These are phyloP conservation scores for Drosophila peninsularis DNA, from an alignment of 2,888 invertebrate species.

Conservation along the genomic window DNA sequence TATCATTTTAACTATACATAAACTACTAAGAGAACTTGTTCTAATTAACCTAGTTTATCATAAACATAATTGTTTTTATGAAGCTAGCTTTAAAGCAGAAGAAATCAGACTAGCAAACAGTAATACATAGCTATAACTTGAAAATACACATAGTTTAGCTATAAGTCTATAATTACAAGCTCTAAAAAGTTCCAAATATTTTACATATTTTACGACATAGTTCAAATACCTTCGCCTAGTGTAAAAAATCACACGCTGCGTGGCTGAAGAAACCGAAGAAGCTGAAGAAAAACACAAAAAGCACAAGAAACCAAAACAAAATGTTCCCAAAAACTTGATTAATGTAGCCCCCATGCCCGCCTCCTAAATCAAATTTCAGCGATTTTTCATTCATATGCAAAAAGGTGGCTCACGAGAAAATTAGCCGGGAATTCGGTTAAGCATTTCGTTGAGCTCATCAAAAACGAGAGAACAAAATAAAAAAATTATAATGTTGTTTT, in stretches of 20 bases:
- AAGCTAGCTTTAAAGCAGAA: too few species aligned
- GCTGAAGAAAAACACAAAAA: background rate
- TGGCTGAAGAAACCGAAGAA: constrained; percentile 9
- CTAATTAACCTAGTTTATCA: too few species aligned
- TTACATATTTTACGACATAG: background rate
- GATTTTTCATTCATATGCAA: constrained; percentile 75
- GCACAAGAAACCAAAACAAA: constrained; percentile 1
- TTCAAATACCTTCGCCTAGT: background rate
- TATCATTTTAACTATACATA: too few species aligned
- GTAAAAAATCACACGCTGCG: constrained; percentile 22
- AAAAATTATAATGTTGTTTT: constrained; percentile 15
- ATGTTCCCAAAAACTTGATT: constrained; percentile 57
- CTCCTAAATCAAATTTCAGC: constrained; percentile 60
- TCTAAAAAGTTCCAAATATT: background rate
- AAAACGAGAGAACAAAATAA: constrained; percentile 15
- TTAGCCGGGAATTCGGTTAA: constrained; percentile 23
- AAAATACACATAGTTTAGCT: background rate
- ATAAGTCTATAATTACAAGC: background rate
- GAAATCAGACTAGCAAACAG: too few species aligned
- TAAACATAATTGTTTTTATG: too few species aligned
- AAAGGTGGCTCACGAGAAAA: constrained; percentile 28
- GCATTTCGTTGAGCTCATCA: constrained; percentile 60
- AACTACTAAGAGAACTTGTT: too few species aligned
- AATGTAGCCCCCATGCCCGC: constrained; percentile 42
- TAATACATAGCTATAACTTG: background rate